phyloP scores from a whole-genome alignment of 2,113 vertebrate genomes.

The Holacanthus passer region DNA sequence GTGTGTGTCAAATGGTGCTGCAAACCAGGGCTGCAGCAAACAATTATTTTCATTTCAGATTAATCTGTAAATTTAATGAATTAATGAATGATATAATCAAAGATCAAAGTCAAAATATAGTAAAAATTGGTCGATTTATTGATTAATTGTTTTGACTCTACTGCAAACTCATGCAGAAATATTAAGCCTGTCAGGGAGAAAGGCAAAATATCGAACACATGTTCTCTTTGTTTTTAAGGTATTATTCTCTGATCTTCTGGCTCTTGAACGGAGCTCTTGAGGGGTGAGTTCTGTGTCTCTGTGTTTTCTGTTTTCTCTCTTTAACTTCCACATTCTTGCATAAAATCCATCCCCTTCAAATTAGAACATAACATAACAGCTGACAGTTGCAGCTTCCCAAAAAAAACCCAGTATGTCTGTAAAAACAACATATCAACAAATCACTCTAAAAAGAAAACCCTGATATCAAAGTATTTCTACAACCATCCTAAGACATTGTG shows the following conservation, averaged over 20 bases:
- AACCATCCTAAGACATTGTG: background rate
- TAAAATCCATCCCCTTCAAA: background rate
- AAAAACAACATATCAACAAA: background rate
- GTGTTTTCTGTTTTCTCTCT: background rate
- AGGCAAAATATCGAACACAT: background rate
- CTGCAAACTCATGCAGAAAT: background rate
- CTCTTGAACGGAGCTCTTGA: background rate
- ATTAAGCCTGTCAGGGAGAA: background rate
- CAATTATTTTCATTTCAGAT: background rate
- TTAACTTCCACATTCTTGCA: background rate
- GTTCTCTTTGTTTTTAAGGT: background rate
- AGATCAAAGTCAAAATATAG: too few relatives aligned
- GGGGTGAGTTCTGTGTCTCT: background rate
- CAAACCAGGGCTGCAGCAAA: background rate
- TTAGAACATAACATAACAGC: background rate
- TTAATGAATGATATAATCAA: background rate
- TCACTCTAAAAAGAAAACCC: background rate
- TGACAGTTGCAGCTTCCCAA: background rate
- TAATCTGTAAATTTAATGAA: background rate
- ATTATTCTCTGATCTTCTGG: background rate
- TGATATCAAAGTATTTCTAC: constrained; percentile 6
- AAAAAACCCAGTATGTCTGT: background rate
- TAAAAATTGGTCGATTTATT: background rate
- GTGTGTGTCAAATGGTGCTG: too few relatives aligned
- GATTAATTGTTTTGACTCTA: background rate